Evolutionary conservation across 2,797 vertebrate species (phyloP), one percentile per base, ranked within the genome.

Genomic region (Prionace glauca): DNA sequence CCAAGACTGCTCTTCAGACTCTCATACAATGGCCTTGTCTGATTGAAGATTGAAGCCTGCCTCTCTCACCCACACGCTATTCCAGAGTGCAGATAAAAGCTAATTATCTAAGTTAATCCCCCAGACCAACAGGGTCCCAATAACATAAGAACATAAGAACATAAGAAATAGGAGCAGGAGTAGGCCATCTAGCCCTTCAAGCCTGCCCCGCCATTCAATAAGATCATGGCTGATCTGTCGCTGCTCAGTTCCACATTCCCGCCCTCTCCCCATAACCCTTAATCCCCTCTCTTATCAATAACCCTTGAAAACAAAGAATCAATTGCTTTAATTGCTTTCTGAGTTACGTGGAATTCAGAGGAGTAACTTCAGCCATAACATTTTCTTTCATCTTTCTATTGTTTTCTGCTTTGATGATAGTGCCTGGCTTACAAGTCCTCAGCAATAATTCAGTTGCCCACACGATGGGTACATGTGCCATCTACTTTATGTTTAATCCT

Each of bases 41-140:
- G 69, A 74, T 94, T 74, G 69, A 74, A 72, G 67, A 94, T 45
- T 74, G 65, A 32, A 56, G 69, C 26, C 71, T 72, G 45, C 24
- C 36, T 29, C 50, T 56, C 56, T 56, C 93, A 94, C 11, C 69
- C 74, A 24, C 5, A 24, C 93, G 9, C 69, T n/a, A 41, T 74
- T 94, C 90, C 36, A 20, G 93, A 74, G 45, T 10, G 3, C 41
- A 74, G 93, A 94, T 94, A 50, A 94, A 94, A 94, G 69, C 45
- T 50, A 50, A 50, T 50, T 50, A 90, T 14, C 50, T 50, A 45
- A 94, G 69, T 94, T 74, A 50, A 74, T 32, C 41, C 29, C 10
- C 67, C 36, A 45, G 67, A 41, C 67, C 92, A 94, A 71, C n/a
- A 94, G 92, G 36, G 36, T 45, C 67, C 22, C 92, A 94, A 20